Conservation (phyloP, 2,888 invertebrate genomes). For the Synanthedon vespiformis region DNA sequence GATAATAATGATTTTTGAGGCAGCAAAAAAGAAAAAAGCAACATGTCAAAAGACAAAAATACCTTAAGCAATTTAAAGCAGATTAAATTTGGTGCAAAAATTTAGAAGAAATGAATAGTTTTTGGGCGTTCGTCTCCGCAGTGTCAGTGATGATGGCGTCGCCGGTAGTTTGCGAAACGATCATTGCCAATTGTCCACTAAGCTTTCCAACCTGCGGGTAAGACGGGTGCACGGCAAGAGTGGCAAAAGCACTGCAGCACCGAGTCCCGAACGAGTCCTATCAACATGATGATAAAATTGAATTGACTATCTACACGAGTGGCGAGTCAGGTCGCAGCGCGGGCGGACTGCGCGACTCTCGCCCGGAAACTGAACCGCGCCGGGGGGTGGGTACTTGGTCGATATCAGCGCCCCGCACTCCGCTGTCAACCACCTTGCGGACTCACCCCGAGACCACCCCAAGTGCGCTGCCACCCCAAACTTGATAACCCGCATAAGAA, state of each 20-base stretch:
- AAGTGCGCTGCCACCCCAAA: slow-evolving; percentile 54
- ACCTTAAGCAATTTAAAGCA: too few relatives aligned
- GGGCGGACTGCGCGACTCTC: slow-evolving; percentile 74
- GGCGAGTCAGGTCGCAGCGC: slow-evolving; percentile 63
- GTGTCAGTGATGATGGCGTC: slow-evolving; percentile 31
- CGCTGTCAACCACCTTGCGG: slow-evolving; percentile 55
- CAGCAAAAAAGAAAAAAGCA: too few relatives aligned
- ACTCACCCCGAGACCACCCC: slow-evolving; percentile 48
- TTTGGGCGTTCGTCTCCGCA: slow-evolving; percentile 34
- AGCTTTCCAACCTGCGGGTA: slow-evolving; percentile 77
- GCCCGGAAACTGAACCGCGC: slow-evolving; percentile 68
- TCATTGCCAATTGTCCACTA: slow-evolving; percentile 1
- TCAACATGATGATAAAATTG: slow-evolving; percentile 77
- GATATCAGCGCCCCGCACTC: slow-evolving; percentile 65
- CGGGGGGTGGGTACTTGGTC: slow-evolving; percentile 73
- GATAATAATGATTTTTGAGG: too few relatives aligned
- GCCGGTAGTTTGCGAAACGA: slow-evolving; percentile 14
- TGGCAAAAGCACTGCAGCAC: slow-evolving; percentile 95
- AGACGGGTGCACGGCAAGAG: slow-evolving; percentile 86
- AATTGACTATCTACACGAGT: slow-evolving; percentile 62
- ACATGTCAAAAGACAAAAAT: too few relatives aligned
- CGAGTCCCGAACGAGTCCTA: slow-evolving; percentile 90
- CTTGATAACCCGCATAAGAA: slow-evolving; percentile 66
- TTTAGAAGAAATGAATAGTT: neutral
- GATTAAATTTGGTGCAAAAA: neutral